Percentiles rank a stretch among this genome's conserved stretches.
phyloP scores from a whole-genome alignment of 2,797 vertebrate genomes.

The Sebastes itinus region DNA sequence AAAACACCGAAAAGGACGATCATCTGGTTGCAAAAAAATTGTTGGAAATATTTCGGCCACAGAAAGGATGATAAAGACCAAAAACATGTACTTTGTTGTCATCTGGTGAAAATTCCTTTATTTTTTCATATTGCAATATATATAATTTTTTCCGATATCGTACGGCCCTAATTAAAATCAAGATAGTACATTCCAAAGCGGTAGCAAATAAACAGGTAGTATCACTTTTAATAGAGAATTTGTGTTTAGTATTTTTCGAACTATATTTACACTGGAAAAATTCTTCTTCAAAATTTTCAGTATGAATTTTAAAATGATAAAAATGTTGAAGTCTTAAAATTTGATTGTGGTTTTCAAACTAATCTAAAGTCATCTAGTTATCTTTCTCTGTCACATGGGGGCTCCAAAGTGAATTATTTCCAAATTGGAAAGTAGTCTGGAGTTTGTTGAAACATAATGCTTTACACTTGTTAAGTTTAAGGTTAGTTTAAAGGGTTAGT shows the following conservation, averaged over 20 bases:
- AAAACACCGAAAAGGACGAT: no score
- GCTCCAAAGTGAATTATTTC: neutral
- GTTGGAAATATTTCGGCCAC: no score
- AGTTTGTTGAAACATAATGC: neutral
- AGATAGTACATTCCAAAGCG: neutral
- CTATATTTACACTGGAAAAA: no score
- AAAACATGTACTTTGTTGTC: no score
- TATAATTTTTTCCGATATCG: neutral
- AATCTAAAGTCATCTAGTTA: neutral
- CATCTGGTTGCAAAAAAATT: no score
- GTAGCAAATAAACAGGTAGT: neutral
- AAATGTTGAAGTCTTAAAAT: neutral
- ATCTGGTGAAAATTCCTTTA: no score
- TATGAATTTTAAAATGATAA: neutral
- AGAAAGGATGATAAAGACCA: no score
- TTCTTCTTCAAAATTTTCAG: neutral
- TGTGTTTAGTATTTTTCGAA: neutral
- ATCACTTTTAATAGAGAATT: neutral
- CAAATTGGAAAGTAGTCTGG: no score
- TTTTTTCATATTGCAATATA: no score
- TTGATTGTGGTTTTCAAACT: neutral
- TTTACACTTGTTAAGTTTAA: neutral
- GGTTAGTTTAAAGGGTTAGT: no score
- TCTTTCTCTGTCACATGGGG: neutral
- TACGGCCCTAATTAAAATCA: neutral